These are phyloP conservation scores for Cinclus mexicanus DNA, from an alignment of 2,113 vertebrate species.

Conservation along the genomic window DNA sequence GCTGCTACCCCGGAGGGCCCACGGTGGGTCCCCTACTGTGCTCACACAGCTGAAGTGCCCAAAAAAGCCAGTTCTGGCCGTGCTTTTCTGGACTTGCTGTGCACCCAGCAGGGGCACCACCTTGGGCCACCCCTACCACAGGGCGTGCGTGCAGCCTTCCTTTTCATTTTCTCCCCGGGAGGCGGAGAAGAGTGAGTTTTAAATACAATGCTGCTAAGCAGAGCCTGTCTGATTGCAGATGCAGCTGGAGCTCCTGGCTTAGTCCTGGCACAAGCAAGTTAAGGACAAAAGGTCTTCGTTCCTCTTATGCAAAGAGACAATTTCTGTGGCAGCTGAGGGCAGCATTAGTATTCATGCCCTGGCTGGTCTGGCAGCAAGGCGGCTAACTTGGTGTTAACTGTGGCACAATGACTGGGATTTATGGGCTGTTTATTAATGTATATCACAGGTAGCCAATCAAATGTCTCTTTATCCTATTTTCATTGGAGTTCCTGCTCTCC, in stretches of 20 bases:
- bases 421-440: neutral
- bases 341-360: conserved; percentile 42
- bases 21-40: rapidly evolving
- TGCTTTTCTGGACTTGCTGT: neutral
- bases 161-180: neutral
- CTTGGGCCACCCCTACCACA: neutral
- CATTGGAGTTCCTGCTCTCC: neutral
- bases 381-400: neutral
- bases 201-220: neutral
- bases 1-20: neutral
- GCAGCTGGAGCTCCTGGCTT: conserved; percentile 45
- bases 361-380: conserved; percentile 9
- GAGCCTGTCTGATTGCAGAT: neutral
- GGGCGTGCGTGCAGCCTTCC: neutral
- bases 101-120: neutral
- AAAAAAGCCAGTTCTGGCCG: neutral
- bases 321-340: conserved; percentile 32
- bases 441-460: neutral
- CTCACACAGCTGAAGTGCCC: neutral
- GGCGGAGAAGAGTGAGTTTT: neutral
- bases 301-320: conserved; percentile 30
- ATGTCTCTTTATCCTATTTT: neutral
- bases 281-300: conserved; percentile 10
- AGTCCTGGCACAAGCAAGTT: neutral
- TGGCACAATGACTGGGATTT: neutral